Conservation (phyloP, 2,888 invertebrate genomes). For the Macropis europaea region DNA sequence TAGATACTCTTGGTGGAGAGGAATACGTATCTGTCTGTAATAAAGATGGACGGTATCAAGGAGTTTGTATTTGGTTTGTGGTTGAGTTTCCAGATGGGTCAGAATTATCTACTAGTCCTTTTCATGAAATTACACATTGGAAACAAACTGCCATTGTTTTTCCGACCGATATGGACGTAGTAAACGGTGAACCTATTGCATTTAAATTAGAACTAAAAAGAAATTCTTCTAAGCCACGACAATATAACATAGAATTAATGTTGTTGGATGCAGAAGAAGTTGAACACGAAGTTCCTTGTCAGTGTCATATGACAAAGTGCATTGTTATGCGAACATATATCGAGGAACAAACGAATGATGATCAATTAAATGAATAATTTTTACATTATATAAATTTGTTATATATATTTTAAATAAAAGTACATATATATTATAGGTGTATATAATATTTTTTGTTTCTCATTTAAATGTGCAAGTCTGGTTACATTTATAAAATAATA, state of each 20-base stretch:
- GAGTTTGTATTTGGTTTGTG: constrained; percentile 91
- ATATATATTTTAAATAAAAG: too few species aligned
- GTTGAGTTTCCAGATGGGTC: constrained; percentile 85
- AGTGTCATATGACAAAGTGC: constrained; percentile 89
- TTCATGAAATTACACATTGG: constrained; percentile 85
- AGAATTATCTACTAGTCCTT: constrained; percentile 83
- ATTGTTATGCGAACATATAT: constrained; percentile 86
- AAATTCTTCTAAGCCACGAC: constrained; percentile 80
- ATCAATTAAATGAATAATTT: not conserved
- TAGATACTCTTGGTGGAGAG: constrained; percentile 83
- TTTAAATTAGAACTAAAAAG: constrained; percentile 85
- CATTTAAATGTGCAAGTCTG: too few species aligned
- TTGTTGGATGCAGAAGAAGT: constrained; percentile 85
- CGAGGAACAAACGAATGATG: constrained; percentile 74
- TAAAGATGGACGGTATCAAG: constrained; percentile 85
- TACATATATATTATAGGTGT: too few species aligned
- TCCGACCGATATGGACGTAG: constrained; percentile 84
- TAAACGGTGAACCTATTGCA: constrained; percentile 84
- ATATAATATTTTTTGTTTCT: too few species aligned
- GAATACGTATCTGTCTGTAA: constrained; percentile 81
- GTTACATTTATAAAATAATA: too few species aligned
- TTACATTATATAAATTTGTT: not conserved
- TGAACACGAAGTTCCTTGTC: constrained; percentile 89
- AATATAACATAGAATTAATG: constrained; percentile 87
- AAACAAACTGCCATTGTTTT: constrained; percentile 89